phyloP scores from a whole-genome alignment of 2,888 invertebrate genomes.

The Pycnomerus fuliginosus region DNA sequence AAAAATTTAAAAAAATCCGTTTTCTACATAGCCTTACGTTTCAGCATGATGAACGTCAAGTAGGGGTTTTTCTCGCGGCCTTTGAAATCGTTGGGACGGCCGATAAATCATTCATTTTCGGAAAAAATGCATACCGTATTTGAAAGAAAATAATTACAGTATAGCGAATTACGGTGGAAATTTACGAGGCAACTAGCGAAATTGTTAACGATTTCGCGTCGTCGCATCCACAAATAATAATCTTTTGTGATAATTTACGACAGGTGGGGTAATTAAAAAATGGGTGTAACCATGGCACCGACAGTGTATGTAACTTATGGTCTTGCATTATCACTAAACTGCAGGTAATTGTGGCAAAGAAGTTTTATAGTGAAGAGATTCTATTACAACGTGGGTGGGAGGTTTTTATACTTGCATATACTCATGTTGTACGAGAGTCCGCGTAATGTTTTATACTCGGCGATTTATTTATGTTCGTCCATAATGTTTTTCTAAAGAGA shows the following conservation, averaged over 20 bases:
- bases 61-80: too few species aligned
- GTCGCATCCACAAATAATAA: slow-evolving; percentile 11
- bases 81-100: too few species aligned
- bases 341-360: slow-evolving; percentile 22
- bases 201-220: slow-evolving; percentile 8
- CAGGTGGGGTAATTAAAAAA: slow-evolving; percentile 22
- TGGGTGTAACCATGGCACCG: slow-evolving; percentile 6
- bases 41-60: too few species aligned
- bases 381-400: slow-evolving; percentile 27
- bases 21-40: too few species aligned
- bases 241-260: too few species aligned
- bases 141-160: too few species aligned
- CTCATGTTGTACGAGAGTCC: slow-evolving; percentile 8
- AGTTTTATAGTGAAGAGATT: slow-evolving; percentile 16
- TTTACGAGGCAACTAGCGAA: slow-evolving; percentile 3
- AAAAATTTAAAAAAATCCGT: too few species aligned
- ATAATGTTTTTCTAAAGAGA: slow-evolving; percentile 31
- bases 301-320: too few species aligned
- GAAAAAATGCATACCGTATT: too few species aligned
- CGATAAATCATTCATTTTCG: too few species aligned
- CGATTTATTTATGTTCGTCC: slow-evolving; percentile 29
- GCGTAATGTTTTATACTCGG: slow-evolving; percentile 21
- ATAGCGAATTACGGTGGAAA: too few species aligned
- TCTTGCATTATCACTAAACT: slow-evolving; percentile 14
- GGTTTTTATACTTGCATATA: slow-evolving; percentile 15